These are phyloP conservation scores for Glossosoma conforme DNA, from an alignment of 1,140 invertebrate genomes.

Conservation along the genomic window DNA sequence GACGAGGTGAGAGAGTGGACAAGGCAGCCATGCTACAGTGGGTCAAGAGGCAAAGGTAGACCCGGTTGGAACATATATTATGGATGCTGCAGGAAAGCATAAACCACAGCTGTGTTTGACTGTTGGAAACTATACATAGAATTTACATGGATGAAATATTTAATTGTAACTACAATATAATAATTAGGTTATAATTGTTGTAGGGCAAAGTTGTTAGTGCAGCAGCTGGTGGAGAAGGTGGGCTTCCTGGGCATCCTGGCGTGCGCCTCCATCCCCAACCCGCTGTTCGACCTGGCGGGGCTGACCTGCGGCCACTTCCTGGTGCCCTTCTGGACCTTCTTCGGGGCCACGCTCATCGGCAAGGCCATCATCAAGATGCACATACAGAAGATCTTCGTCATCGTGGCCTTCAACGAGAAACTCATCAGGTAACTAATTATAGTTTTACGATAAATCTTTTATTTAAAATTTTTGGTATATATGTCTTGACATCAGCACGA, in stretches of 20 bases:
- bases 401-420: conserved; percentile 92
- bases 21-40: too few relatives aligned
- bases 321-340: conserved; percentile 99
- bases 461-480: background rate
- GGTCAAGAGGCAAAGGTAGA: too few relatives aligned
- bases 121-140: too few relatives aligned
- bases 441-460: too few relatives aligned
- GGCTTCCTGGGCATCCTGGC: conserved; percentile 97
- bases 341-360: conserved; percentile 96
- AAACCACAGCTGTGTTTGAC: too few relatives aligned
- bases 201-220: conserved; percentile 79
- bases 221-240: conserved; percentile 89
- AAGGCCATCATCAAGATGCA: conserved; percentile 99
- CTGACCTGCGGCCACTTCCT: conserved; percentile 98
- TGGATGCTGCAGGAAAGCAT: too few relatives aligned
- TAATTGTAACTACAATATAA: too few relatives aligned
- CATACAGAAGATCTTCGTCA: conserved; percentile 97
- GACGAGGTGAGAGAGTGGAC: too few relatives aligned
- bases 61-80: too few relatives aligned
- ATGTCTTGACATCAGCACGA: too few relatives aligned
- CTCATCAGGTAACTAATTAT: conserved; percentile 72
- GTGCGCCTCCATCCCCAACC: conserved; percentile 98
- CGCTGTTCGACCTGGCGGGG: conserved; percentile 96
- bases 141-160: too few relatives aligned
- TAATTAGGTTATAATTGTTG: too few relatives aligned